Percentiles rank a stretch among this genome's conserved stretches.
phyloP scores from a whole-genome alignment of 2,888 invertebrate genomes.

The Orthosia cruda region DNA sequence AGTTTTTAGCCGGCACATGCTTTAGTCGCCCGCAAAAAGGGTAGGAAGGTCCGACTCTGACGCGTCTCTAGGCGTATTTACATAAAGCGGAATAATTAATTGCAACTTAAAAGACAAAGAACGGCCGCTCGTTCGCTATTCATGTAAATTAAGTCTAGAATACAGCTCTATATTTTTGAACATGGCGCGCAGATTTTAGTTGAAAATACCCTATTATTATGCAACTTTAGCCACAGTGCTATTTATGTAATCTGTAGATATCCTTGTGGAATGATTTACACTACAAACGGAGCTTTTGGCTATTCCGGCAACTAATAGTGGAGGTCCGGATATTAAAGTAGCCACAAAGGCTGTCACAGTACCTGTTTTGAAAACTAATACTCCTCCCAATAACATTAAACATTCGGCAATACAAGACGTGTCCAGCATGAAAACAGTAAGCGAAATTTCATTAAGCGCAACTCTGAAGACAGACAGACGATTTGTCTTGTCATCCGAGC shows the following conservation, averaged over 20 bases:
- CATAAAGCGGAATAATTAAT: slow-evolving; percentile 91
- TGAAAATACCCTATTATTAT: slow-evolving; percentile 54
- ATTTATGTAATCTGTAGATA: slow-evolving; percentile 48
- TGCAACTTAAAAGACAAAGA: slow-evolving; percentile 89
- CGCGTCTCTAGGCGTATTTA: slow-evolving; percentile 83
- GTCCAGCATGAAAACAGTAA: slow-evolving; percentile 80
- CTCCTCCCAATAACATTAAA: slow-evolving; percentile 65
- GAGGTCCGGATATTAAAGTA: slow-evolving; percentile 65
- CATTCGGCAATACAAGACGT: slow-evolving; percentile 79
- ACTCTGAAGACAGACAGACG: slow-evolving; percentile 77
- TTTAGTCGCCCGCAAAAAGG: slow-evolving; percentile 78
- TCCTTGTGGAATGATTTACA: slow-evolving; percentile 58
- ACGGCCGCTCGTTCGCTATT: slow-evolving; percentile 83
- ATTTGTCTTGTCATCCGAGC: slow-evolving; percentile 87
- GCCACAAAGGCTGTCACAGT: slow-evolving; percentile 54
- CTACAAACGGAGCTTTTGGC: slow-evolving; percentile 45
- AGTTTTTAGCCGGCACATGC: slow-evolving; percentile 76
- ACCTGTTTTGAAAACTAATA: slow-evolving; percentile 71
- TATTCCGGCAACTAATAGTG: slow-evolving; percentile 48
- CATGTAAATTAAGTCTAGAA: slow-evolving; percentile 88
- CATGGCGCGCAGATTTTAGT: slow-evolving; percentile 62
- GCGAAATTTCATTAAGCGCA: slow-evolving; percentile 84
- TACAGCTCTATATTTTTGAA: slow-evolving; percentile 79
- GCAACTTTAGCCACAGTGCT: slow-evolving; percentile 44
- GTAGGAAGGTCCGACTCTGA: slow-evolving; percentile 76